These are phyloP conservation scores for Sebastolobus altivelis DNA, from an alignment of 2,797 vertebrate species.

Conservation along the genomic window DNA sequence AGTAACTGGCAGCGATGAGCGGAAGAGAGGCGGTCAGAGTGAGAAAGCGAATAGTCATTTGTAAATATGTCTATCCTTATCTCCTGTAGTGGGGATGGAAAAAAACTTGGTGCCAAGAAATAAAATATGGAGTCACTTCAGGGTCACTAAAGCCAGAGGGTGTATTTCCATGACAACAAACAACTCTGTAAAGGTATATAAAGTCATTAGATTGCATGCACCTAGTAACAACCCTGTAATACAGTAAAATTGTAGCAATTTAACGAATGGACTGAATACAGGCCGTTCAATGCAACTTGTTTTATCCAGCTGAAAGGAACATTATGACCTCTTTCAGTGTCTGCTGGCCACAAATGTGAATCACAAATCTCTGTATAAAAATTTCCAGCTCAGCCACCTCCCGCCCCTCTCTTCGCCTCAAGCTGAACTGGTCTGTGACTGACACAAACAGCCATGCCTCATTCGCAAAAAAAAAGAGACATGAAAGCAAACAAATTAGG, in stretches of 20 bases:
- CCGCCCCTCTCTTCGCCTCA: constrained; percentile 7
- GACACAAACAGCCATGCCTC: constrained; percentile 43
- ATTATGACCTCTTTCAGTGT: constrained; percentile 34
- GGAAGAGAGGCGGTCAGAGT: constrained; percentile 3
- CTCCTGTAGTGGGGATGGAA: not conserved
- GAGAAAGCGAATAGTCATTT: constrained; percentile 34
- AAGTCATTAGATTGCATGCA: constrained; percentile 21
- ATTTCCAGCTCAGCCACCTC: constrained; percentile 26
- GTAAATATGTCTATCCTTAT: constrained; percentile 22
- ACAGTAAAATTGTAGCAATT: constrained; percentile 13
- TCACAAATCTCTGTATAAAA: constrained; percentile 20
- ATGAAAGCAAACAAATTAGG: constrained; percentile 2
- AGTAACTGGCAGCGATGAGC: constrained; percentile 54
- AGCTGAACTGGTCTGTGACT: constrained; percentile 33
- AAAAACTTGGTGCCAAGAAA: constrained; percentile 5
- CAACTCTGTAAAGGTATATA: constrained; percentile 9
- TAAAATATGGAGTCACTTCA: constrained; percentile 29
- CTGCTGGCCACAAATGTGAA: constrained; percentile 32
- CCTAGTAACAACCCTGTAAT: constrained; percentile 21
- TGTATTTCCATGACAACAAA: constrained; percentile 32
- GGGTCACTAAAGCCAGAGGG: constrained; percentile 25
- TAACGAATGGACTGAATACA: constrained; percentile 18
- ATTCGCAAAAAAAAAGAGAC: constrained; percentile 6
- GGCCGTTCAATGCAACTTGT: constrained; percentile 19
- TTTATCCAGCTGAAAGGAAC: constrained; percentile 23